Conservation (phyloP, 1,140 invertebrate genomes). For the Brachionus plicatilis region DNA sequence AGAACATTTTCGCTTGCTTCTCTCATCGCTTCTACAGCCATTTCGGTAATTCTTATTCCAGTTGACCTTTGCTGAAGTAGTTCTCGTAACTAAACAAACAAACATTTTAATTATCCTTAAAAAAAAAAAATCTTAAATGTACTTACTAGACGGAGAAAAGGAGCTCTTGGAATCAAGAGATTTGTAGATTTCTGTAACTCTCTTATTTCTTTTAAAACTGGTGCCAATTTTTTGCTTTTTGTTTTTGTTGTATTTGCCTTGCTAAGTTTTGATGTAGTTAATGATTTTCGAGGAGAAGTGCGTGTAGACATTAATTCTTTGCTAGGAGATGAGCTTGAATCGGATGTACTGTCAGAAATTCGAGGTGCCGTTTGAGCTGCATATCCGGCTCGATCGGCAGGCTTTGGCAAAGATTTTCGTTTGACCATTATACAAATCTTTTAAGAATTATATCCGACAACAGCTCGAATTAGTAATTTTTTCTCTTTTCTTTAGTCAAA, state of each 20-base stretch:
- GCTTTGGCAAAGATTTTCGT: constrained; percentile 33
- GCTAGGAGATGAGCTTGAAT: not conserved
- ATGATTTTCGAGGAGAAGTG: not conserved
- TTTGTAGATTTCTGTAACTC: constrained; percentile 22
- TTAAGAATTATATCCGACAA: too few relatives aligned
- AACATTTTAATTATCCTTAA: not conserved
- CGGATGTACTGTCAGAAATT: not conserved
- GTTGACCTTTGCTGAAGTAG: not conserved
- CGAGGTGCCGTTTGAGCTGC: constrained; percentile 1
- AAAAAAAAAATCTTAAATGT: not conserved
- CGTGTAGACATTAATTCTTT: not conserved
- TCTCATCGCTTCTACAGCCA: constrained; percentile 24
- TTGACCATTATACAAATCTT: constrained; percentile 2
- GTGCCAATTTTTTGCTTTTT: not conserved
- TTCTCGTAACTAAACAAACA: not conserved
- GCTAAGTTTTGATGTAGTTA: not conserved
- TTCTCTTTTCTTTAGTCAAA: too few relatives aligned
- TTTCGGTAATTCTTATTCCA: constrained; percentile 1
- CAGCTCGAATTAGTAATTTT: too few relatives aligned
- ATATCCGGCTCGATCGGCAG: not conserved
- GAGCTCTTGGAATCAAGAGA: constrained; percentile 29
- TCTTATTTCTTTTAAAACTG: constrained; percentile 9
- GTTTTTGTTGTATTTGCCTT: not conserved
- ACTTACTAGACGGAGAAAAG: constrained; percentile 19
- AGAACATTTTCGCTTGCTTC: constrained; percentile 35